Percentiles rank a stretch among this genome's conserved stretches.
Conservation (phyloP, 2,113 vertebrate species). For the Tachycineta bicolor region DNA sequence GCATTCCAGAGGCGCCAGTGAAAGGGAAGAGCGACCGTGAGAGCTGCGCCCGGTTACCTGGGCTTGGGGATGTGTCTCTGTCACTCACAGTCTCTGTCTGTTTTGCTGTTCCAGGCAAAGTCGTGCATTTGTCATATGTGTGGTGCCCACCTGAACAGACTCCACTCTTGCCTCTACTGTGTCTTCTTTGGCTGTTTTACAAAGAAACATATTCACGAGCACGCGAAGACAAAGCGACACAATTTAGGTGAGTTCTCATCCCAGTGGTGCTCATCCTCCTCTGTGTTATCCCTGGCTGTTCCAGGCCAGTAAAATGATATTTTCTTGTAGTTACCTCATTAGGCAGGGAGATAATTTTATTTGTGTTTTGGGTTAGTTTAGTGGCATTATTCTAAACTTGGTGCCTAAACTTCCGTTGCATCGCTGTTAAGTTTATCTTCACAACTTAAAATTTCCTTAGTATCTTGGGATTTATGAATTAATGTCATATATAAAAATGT, state of each 20-base stretch:
- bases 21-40: neutral
- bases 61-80: neutral
- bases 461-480: neutral
- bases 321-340: neutral
- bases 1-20: rapidly evolving
- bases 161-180: conserved; percentile 98
- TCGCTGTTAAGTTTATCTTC: neutral
- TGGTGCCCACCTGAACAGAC: conserved; percentile 91
- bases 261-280: neutral
- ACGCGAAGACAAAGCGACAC: conserved; percentile 97
- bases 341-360: neutral
- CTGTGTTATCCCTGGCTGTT: neutral
- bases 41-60: rapidly evolving
- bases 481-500: neutral
- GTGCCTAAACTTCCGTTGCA: neutral
- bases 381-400: neutral
- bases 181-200: conserved; percentile 99
- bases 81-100: neutral
- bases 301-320: neutral
- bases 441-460: neutral
- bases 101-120: conserved; percentile 80
- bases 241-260: conserved; percentile 90
- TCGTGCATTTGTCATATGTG: conserved; percentile 92
- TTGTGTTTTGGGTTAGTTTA: neutral
- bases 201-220: conserved; percentile 99